Evolutionary conservation across 2,888 invertebrate genomes (phyloP).

Genomic region (Ectropis crepuscularia): DNA sequence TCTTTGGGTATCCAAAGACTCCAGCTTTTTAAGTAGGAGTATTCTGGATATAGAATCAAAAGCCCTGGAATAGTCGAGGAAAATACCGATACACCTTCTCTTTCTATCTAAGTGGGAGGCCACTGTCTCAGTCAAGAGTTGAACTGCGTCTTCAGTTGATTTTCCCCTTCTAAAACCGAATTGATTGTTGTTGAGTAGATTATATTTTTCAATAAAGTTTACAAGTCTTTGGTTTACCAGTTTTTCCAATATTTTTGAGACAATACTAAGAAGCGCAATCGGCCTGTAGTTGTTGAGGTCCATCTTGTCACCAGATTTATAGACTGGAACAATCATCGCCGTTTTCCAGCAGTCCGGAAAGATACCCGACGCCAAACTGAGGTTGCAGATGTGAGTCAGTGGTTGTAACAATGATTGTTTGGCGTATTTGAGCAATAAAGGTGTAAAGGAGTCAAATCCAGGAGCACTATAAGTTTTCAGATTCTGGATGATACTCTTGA

Average conservation of each 20-base stretch:
- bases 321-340: background rate
- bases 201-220: background rate
- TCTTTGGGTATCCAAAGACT: no score
- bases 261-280: background rate
- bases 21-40: background rate
- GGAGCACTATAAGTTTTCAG: background rate
- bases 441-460: background rate
- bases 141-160: no score
- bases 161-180: background rate
- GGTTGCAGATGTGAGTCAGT: background rate
- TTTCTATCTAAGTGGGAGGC: background rate
- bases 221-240: background rate
- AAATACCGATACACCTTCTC: background rate
- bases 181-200: background rate
- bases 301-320: background rate
- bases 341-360: conserved; percentile 6
- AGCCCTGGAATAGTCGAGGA: background rate
- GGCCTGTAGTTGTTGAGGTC: no score
- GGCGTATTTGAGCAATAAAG: background rate
- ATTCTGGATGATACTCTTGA: background rate
- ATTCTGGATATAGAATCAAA: no score
- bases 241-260: background rate
- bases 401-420: background rate
- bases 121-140: background rate
- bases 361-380: background rate